These are phyloP conservation scores for Asarcornis scutulata DNA, from an alignment of 2,113 vertebrate species.

Conservation along the genomic window DNA sequence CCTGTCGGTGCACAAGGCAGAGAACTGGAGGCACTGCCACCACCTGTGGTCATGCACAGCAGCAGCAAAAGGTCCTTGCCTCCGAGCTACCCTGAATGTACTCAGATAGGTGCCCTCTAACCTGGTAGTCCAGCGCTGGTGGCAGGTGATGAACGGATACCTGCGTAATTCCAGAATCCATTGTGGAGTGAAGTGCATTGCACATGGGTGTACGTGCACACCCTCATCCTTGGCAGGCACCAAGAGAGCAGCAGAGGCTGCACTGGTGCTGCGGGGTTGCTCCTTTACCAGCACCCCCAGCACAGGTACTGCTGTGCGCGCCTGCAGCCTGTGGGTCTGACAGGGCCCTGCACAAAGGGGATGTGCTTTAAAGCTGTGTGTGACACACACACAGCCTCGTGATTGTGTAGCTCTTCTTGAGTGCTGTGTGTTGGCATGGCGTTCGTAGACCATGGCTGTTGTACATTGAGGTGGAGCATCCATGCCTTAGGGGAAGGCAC, in stretches of 20 bases:
- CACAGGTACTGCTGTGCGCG: no score
- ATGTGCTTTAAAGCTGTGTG: background rate
- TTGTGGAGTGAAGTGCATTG: background rate
- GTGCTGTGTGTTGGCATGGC: background rate
- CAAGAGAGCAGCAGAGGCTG: background rate
- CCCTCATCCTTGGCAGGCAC: background rate
- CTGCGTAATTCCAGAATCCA: background rate
- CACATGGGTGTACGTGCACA: no score
- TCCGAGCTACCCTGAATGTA: background rate
- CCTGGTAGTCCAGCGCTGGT: background rate
- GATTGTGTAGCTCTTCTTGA: background rate
- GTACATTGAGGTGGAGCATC: background rate
- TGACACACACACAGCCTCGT: background rate
- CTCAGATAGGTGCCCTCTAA: background rate
- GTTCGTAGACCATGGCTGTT: background rate
- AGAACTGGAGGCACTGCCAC: background rate
- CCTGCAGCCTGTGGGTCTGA: no score
- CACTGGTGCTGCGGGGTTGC: no score
- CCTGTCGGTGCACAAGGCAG: background rate
- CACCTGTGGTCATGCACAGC: background rate
- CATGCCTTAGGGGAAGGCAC: accelerated
- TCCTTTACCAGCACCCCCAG: no score
- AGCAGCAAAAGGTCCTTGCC: background rate
- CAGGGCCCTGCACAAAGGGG: background rate
- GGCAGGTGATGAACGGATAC: background rate